Percentiles rank a stretch among this genome's conserved stretches.
phyloP scores from a whole-genome alignment of 2,797 vertebrate species.

The Astyanax mexicanus region DNA sequence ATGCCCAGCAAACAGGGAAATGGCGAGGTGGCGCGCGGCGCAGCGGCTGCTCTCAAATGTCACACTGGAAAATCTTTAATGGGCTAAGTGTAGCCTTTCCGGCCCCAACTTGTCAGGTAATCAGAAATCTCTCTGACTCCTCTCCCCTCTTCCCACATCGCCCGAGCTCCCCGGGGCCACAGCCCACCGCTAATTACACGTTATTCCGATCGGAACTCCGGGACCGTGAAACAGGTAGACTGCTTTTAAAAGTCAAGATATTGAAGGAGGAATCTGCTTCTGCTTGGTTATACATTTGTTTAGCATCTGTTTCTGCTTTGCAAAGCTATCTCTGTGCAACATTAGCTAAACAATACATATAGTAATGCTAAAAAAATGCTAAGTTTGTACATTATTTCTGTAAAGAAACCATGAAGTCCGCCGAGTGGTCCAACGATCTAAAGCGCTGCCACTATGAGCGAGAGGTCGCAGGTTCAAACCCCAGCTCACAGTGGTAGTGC shows the following conservation, averaged over 20 bases:
- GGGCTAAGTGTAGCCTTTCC: constrained; percentile 99
- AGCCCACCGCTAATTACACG: constrained; percentile 94
- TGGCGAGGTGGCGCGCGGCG: constrained; percentile 89
- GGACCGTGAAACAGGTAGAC: constrained; percentile 84
- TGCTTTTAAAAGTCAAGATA: constrained; percentile 82
- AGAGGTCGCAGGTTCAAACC: no score
- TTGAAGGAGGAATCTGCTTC: constrained; percentile 61
- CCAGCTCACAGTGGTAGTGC: no score
- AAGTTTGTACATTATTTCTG: no score
- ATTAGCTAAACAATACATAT: no score
- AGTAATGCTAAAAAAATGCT: no score
- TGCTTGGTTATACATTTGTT: constrained; percentile 55
- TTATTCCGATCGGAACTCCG: constrained; percentile 87
- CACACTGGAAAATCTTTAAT: constrained; percentile 97
- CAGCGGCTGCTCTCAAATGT: constrained; percentile 96
- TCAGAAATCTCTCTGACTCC: constrained; percentile 91
- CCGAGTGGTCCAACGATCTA: no score
- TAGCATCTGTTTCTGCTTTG: constrained; percentile 31
- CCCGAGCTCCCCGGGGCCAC: constrained; percentile 84
- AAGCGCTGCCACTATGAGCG: no score
- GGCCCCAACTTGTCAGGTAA: constrained; percentile 97
- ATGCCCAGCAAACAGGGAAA: constrained; percentile 93
- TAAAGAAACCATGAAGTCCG: no score
- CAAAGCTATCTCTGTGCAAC: neutral
- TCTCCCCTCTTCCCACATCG: constrained; percentile 62